These are phyloP conservation scores for Drosophila differens DNA, from an alignment of 2,888 invertebrate genomes.

Conservation along the genomic window DNA sequence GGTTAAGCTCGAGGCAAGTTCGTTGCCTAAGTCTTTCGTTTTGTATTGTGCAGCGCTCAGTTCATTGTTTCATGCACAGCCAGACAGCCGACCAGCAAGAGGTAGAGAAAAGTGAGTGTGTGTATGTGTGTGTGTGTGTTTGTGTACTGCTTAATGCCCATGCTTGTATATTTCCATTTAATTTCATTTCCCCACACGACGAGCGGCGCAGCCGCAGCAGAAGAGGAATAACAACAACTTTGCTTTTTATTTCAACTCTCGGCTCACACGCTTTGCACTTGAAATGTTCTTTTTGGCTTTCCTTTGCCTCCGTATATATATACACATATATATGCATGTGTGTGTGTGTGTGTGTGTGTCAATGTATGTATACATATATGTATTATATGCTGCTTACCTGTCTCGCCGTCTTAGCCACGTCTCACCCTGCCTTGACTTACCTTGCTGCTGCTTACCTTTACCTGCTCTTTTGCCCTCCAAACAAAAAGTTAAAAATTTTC, in stretches of 20 bases:
- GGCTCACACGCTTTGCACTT: slow-evolving; percentile 75
- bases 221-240: slow-evolving; percentile 32
- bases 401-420: slow-evolving; percentile 21
- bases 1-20: slow-evolving; percentile 54
- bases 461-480: slow-evolving; percentile 30
- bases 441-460: slow-evolving; percentile 23
- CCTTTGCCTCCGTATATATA: slow-evolving; percentile 29
- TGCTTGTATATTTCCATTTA: slow-evolving; percentile 60
- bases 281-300: slow-evolving; percentile 67
- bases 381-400: slow-evolving; percentile 34
- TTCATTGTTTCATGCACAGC: slow-evolving; percentile 46
- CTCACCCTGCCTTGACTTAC: neutral
- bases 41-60: slow-evolving; percentile 31
- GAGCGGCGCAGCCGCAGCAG: neutral
- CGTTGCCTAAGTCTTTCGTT: slow-evolving; percentile 70
- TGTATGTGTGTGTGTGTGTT: neutral
- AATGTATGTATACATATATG: slow-evolving; percentile 1
- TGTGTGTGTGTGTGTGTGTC: slow-evolving; percentile 1
- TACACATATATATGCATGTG: neutral
- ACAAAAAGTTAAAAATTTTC: slow-evolving; percentile 47
- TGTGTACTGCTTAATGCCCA: slow-evolving; percentile 53
- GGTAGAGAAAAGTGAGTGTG: neutral
- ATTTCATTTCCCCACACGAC: slow-evolving; percentile 61
- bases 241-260: slow-evolving; percentile 69
- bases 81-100: neutral